Evolutionary conservation across 2,113 vertebrate genomes (phyloP).

Genomic region (Ammodramus savannarum): DNA sequence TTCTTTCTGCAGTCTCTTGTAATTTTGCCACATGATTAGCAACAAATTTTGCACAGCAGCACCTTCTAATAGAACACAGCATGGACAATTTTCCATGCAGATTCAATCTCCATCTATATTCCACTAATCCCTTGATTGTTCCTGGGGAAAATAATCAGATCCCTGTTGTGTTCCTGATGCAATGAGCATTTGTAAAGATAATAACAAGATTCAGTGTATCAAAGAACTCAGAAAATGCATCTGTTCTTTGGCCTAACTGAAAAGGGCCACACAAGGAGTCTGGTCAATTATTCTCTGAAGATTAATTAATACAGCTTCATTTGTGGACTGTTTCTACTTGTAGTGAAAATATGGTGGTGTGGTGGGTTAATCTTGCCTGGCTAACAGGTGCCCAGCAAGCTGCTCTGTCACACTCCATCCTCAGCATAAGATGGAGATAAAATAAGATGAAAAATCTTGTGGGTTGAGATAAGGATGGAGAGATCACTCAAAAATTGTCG

Average conservation of each 20-base stretch:
- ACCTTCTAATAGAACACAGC: constrained; percentile 86
- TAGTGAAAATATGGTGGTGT: constrained; percentile 1
- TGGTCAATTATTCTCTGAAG: constrained; percentile 22
- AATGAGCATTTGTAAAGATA: constrained; percentile 70
- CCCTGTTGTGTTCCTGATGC: constrained; percentile 63
- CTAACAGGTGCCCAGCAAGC: background rate
- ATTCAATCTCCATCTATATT: constrained; percentile 78
- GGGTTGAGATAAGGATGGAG: background rate
- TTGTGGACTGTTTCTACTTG: constrained; percentile 45
- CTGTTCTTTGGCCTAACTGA: constrained; percentile 63
- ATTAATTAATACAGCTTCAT: constrained; percentile 53
- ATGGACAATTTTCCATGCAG: constrained; percentile 73
- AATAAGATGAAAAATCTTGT: background rate
- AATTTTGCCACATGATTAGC: constrained; percentile 73
- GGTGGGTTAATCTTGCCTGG: background rate
- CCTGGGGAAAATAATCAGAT: constrained; percentile 65
- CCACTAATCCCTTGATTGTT: constrained; percentile 84
- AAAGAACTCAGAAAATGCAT: constrained; percentile 61
- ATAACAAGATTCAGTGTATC: constrained; percentile 58
- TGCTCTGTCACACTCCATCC: fast-evolving
- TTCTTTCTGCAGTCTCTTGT: constrained; percentile 55
- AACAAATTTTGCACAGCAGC: constrained; percentile 75
- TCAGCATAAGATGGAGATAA: background rate
- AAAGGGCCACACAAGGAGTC: constrained; percentile 27
- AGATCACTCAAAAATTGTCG: background rate